Percentiles rank a stretch among this genome's conserved stretches.
Conservation (phyloP, 2,113 vertebrate species). For the Coptodon rendalli region DNA sequence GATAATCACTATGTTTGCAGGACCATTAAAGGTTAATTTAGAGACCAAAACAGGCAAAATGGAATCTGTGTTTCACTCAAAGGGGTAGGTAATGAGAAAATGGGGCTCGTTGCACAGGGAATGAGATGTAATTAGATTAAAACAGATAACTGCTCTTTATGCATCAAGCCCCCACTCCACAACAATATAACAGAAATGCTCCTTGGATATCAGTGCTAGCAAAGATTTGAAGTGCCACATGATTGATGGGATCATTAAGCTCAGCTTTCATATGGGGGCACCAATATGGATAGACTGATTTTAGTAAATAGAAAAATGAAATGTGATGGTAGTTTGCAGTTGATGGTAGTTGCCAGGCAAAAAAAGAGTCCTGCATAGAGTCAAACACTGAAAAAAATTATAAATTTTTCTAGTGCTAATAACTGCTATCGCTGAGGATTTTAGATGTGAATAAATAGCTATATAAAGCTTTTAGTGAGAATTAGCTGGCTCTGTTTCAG, state of each 20-base stretch:
- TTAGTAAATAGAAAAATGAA: background rate
- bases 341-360: background rate
- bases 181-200: conserved; percentile 10
- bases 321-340: background rate
- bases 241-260: conserved; percentile 46
- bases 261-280: conserved; percentile 6
- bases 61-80: conserved; percentile 29
- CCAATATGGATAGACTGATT: background rate
- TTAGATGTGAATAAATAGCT: background rate
- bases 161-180: conserved; percentile 8
- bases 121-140: conserved; percentile 53
- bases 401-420: background rate
- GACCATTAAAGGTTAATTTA: conserved; percentile 32
- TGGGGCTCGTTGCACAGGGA: conserved; percentile 19
- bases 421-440: background rate
- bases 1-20: conserved; percentile 33
- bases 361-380: background rate
- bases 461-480: background rate
- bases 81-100: conserved; percentile 43
- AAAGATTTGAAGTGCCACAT: conserved; percentile 10
- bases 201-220: conserved; percentile 22
- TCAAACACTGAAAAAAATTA: background rate
- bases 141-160: conserved; percentile 40
- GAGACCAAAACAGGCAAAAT: conserved; percentile 8
- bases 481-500: background rate